Evolutionary conservation across 2,113 vertebrate genomes (phyloP).

Genomic region (Bubalus kerabau): DNA sequence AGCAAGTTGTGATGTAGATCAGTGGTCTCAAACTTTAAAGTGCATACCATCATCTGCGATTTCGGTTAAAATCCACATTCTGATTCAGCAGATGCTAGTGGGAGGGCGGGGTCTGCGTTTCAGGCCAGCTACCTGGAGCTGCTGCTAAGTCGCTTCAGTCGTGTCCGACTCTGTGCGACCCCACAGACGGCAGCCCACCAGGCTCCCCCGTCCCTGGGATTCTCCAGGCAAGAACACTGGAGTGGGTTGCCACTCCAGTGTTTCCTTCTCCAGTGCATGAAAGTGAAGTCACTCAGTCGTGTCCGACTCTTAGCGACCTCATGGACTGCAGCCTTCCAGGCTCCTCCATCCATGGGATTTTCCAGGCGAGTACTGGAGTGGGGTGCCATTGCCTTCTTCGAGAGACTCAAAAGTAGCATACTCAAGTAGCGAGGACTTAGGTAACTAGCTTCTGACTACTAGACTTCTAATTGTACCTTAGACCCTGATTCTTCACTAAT

Average conservation of each 20-base stretch:
- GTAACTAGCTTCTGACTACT: background rate
- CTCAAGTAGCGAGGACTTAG: background rate
- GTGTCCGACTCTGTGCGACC: no score
- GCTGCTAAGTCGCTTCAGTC: background rate
- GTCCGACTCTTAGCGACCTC: no score
- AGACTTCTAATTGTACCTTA: background rate
- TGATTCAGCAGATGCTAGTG: background rate
- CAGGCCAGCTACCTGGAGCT: background rate
- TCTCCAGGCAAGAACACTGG: no score
- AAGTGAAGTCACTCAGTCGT: no score
- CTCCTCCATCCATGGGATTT: no score
- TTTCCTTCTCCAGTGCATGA: no score
- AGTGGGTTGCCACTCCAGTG: no score
- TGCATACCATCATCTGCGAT: background rate
- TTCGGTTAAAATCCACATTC: slow-evolving; percentile 7
- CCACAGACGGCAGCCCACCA: no score
- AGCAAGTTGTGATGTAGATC: background rate
- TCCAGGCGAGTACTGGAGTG: no score
- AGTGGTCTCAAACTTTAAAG: background rate
- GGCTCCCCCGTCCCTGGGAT: no score
- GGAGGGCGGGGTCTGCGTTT: background rate
- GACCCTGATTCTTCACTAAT: background rate
- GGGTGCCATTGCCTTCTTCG: no score
- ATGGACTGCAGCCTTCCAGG: no score
- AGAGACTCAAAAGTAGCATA: background rate